A percentile compares a stretch with the other conserved stretches of the same genome.
These are phyloP conservation scores for Capitulum mitella DNA, from an alignment of 2,888 invertebrate species.

Conservation along the genomic window DNA sequence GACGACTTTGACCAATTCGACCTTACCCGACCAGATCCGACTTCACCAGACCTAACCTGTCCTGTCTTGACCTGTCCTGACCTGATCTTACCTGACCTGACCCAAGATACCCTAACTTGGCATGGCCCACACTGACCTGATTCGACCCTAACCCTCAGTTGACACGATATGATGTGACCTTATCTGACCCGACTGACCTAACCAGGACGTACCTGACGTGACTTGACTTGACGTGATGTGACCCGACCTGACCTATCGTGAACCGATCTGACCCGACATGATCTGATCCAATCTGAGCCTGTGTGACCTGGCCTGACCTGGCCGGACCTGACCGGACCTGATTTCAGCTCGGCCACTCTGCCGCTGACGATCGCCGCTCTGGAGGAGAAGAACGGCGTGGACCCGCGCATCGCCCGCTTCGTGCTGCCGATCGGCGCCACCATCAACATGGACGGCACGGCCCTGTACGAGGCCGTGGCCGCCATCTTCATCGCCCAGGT, in stretches of 20 bases:
- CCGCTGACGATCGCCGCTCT: slow-evolving; percentile 89
- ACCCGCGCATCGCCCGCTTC: slow-evolving; percentile 84
- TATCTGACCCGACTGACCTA: too few species aligned
- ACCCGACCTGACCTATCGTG: not conserved
- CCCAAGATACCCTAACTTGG: too few species aligned
- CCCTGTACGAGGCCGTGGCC: slow-evolving; percentile 94
- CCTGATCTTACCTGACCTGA: too few species aligned
- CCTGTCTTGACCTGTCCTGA: too few species aligned
- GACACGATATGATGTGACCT: too few species aligned
- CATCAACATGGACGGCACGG: slow-evolving; percentile 97
- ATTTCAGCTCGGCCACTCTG: slow-evolving; percentile 67
- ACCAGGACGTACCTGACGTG: not conserved
- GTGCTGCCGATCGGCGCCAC: slow-evolving; percentile 96
- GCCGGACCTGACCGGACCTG: not conserved
- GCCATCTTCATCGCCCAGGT: slow-evolving; percentile 92
- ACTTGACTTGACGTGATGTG: not conserved
- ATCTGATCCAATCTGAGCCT: too few species aligned
- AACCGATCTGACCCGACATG: not conserved
- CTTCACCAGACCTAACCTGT: too few species aligned
- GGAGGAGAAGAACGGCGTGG: slow-evolving; percentile 77
- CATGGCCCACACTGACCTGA: too few species aligned
- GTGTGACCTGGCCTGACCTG: not conserved
- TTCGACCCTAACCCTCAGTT: too few species aligned
- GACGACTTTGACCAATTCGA: too few species aligned
- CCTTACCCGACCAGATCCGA: too few species aligned